Base-by-base conservation (phyloP, 2,888 invertebrate species). In the Campoplex nolae region DNA sequence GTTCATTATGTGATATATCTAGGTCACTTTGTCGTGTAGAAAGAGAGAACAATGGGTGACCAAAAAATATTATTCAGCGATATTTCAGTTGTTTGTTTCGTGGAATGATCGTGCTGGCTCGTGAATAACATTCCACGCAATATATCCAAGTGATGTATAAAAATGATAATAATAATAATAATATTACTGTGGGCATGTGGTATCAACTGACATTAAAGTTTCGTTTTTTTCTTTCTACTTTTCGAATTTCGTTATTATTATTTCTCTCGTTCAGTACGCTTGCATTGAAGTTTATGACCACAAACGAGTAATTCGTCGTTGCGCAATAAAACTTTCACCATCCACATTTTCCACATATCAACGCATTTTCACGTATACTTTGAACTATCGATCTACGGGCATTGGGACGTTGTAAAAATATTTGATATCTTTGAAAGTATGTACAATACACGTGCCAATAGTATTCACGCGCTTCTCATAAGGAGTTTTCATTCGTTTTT, bases 1-100 rank as follows among this genome's bases (percentile, higher is more conserved):
- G 80, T 80, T 86, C 83, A 83, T 86, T 83, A 83, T 80, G 77
- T 68, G 56, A 65, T 80, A 67, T 74, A 73, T 83, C 68, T 86
- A 67, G 83, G 80, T 83, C 83, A 86, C 76, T 76, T 83, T 77
- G 80, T 80, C 73, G 73, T 56, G 56, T 58, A 67, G 75, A 23
- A 23, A 48, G 56, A 62, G 48, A 35, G 18, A 35, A 51, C 51
- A 58, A 58, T 67, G 45, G 54, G 48, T 71, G 42, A 48, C 38
- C 42, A 80, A 68, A 70, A 54, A 51, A 71, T 83, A 38, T 38
- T 73, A 58, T 35, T 62, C 32, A 16, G 70, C 48, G 76, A 80
- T 83, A 80, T 80, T 83, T 86, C 80, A 83, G 81, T 80, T 62
- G 86, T 80, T 48, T 76, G 48, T 81, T 80, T 81, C 28, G 58